Evolutionary conservation across 2,113 vertebrate species (phyloP).

Genomic region (Herpailurus yagouaroundi): DNA sequence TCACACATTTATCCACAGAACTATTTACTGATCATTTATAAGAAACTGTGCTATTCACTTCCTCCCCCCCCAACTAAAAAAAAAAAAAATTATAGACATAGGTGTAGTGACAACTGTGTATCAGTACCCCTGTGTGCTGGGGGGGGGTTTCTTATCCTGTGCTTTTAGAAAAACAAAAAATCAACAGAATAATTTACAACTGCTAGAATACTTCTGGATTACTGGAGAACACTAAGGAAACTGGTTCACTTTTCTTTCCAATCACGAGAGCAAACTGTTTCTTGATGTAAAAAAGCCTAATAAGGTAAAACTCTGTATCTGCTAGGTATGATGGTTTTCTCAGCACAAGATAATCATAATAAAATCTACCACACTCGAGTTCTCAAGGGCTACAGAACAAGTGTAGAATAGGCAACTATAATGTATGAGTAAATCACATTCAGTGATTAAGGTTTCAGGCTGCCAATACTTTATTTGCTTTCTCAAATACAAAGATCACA

Average conservation of each 20-base stretch:
- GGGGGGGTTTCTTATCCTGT: background rate
- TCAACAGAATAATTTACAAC: background rate
- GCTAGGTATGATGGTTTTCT: background rate
- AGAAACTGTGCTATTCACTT: background rate
- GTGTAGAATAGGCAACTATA: background rate
- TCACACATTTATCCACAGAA: background rate
- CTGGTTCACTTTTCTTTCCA: slow-evolving; percentile 33
- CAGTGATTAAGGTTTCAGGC: background rate
- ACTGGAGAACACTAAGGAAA: background rate
- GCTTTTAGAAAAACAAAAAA: background rate
- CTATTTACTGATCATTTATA: background rate
- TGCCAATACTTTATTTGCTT: background rate
- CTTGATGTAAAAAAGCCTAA: background rate
- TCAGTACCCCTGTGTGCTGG: background rate
- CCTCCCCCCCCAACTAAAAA: background rate
- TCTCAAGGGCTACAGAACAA: background rate
- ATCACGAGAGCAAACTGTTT: background rate
- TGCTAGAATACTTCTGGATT: background rate
- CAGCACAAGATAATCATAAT: background rate
- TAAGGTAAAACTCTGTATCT: background rate
- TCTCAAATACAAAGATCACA: background rate
- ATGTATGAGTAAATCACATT: background rate
- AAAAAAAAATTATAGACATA: background rate
- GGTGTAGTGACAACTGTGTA: background rate
- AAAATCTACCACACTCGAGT: background rate